Percentiles rank a stretch among this genome's conserved stretches.
Conservation (phyloP, 1,140 invertebrate species). For the Xylocopa sonorina region DNA sequence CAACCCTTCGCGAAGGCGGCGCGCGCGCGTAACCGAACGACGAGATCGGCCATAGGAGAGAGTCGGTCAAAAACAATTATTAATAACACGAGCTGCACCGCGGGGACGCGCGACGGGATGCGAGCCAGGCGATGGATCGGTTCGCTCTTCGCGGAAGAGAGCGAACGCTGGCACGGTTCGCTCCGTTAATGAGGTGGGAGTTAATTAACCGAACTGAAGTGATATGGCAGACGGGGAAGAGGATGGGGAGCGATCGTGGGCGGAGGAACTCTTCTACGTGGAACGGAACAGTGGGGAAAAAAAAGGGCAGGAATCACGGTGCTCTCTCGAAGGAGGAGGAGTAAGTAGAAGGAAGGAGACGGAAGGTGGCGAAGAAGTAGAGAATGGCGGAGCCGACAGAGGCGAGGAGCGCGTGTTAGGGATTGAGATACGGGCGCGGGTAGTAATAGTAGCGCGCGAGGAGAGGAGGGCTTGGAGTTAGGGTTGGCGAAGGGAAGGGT, state of each 20-base stretch:
- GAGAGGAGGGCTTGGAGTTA: slow-evolving; percentile 4
- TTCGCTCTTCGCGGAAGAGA: slow-evolving; percentile 55
- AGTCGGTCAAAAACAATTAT: slow-evolving; percentile 59
- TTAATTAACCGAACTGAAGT: slow-evolving; percentile 75
- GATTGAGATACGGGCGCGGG: slow-evolving; percentile 41
- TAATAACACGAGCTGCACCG: slow-evolving; percentile 53
- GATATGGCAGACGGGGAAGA: slow-evolving; percentile 23
- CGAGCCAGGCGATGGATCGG: slow-evolving; percentile 10
- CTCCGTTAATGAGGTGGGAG: slow-evolving; percentile 77
- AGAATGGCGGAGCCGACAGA: not conserved
- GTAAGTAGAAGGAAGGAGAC: not conserved
- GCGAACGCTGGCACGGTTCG: slow-evolving; percentile 67
- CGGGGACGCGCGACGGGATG: slow-evolving; percentile 17
- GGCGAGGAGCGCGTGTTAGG: slow-evolving; percentile 16
- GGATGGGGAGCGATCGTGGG: not conserved
- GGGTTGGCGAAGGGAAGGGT: slow-evolving; percentile 32
- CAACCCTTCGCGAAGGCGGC: not conserved
- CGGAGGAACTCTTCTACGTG: slow-evolving; percentile 10
- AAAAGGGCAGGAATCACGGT: slow-evolving; percentile 9
- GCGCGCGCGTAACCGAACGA: slow-evolving; percentile 24
- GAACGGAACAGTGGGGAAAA: slow-evolving; percentile 30
- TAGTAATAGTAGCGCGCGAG: slow-evolving; percentile 29
- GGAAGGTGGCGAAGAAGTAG: not conserved
- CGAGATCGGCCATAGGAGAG: slow-evolving; percentile 42
- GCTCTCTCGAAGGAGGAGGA: not conserved